Evolutionary conservation across 2,888 invertebrate genomes (phyloP).

Genomic region (Calliphora vomitoria): DNA sequence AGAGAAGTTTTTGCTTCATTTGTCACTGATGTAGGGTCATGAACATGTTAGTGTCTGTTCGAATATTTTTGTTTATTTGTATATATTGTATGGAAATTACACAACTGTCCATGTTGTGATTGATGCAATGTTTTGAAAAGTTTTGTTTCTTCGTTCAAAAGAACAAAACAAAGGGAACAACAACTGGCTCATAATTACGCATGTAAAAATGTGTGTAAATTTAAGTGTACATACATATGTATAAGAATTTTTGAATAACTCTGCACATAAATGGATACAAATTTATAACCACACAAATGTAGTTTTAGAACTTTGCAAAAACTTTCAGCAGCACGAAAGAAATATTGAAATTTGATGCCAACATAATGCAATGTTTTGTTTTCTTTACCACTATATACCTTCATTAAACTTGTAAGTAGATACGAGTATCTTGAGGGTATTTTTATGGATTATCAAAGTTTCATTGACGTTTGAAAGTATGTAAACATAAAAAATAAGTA

Average conservation of each 20-base stretch:
- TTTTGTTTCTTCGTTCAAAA: conserved; percentile 10
- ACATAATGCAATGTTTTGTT: no score
- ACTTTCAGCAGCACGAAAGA: not conserved
- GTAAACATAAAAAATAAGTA: no score
- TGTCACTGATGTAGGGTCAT: conserved; percentile 17
- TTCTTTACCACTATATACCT: no score
- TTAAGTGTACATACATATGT: not conserved
- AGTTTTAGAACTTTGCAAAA: not conserved
- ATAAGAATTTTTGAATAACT: not conserved
- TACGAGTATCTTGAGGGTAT: no score
- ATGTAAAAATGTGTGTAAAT: not conserved
- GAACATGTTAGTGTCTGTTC: conserved; percentile 4
- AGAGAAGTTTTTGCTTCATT: conserved; percentile 23
- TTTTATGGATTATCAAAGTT: no score
- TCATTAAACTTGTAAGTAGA: no score
- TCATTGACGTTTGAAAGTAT: no score
- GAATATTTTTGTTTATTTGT: not conserved
- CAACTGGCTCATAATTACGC: not conserved
- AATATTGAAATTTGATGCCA: not conserved
- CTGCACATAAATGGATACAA: not conserved
- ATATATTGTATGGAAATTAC: conserved; percentile 19
- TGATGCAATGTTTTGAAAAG: conserved; percentile 35
- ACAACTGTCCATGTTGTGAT: conserved; percentile 49
- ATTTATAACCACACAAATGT: conserved; percentile 1
- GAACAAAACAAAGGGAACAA: conserved; percentile 1